Evolutionary conservation across 2,113 vertebrate species (phyloP), one percentile per base, ranked within the genome.

Genomic region (Albula goreensis): DNA sequence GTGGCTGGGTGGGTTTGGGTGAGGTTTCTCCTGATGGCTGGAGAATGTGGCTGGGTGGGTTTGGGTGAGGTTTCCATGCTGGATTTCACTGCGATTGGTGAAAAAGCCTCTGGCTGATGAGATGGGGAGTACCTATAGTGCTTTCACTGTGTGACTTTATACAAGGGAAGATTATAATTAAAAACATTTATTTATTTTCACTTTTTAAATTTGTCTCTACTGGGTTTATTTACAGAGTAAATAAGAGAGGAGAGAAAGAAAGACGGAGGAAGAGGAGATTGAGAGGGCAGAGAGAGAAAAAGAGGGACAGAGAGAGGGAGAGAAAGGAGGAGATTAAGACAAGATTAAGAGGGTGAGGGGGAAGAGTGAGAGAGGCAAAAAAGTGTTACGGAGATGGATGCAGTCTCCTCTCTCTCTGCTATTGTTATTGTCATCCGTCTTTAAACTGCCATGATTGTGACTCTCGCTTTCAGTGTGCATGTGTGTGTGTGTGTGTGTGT

Each of bases 361-460:
- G 50, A 10, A 70, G 89, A 63, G 11, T 12, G 50, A 84, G 66
- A 80, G 85, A 57, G 11, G 25, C 77, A 78, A 78, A n/a, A 70
- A 82, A 5, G 22, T n/a, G 53, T 15, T 41, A 80, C 13, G 74
- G 83, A 85, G 70, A 19, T 60, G 41, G 6, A 11, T 41, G 19
- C 82, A 50, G 13, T 22, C 82, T 92, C 89, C 87, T 83, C 82
- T 87, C 85, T 83, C 82, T 84, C 82, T 80, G 87, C 92, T 94
- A 96, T 74, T 80, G 87, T 92, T 94, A 96, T 60, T 51, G n/a
- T 78, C 17, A 17, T 74, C 15, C 50, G 11, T 83, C 17, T 49
- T 85, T 52, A 49, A 78, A 84, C 88, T 57, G 89, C 90, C 94
- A 88, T 95, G 94, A 96, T 96, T 96, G 95, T 96, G 94, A 95